Conservation (phyloP, 64 coral and sea anemone genomes). For the Stichodactyla helianthus region DNA sequence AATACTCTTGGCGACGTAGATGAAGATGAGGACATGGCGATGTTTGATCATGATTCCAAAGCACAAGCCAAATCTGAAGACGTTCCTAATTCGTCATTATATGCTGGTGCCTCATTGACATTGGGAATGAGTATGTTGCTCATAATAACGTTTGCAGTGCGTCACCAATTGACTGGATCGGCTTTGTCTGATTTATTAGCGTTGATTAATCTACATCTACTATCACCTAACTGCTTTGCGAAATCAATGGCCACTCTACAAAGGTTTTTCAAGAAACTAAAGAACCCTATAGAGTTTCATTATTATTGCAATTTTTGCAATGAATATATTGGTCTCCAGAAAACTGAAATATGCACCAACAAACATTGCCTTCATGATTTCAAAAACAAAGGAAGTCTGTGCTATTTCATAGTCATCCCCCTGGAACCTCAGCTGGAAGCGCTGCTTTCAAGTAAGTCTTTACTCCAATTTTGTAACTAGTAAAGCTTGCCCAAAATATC, state of each 20-base stretch:
- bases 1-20: not conserved
- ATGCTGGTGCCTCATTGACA: conserved; percentile 15
- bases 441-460: conserved; percentile 52
- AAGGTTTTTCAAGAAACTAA: conserved; percentile 18
- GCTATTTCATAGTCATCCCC: conserved; percentile 56
- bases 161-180: conserved; percentile 20
- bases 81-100: conserved; percentile 8
- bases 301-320: conserved; percentile 50
- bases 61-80: too few species aligned
- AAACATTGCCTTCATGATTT: conserved; percentile 50
- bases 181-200: conserved; percentile 33
- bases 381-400: conserved; percentile 14
- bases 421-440: conserved; percentile 45
- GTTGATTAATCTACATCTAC: conserved; percentile 15
- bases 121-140: conserved; percentile 24
- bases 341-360: not conserved
- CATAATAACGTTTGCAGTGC: conserved; percentile 30
- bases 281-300: conserved; percentile 35
- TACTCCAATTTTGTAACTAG: too few species aligned
- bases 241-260: conserved; percentile 13
- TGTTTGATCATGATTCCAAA: too few species aligned
- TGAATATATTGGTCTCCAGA: conserved; percentile 42
- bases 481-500: too few species aligned
- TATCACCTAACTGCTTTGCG: conserved; percentile 22
- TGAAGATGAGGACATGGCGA: too few species aligned